A percentile compares a stretch with the other conserved stretches of the same genome.
Conservation (phyloP, 2,888 invertebrate genomes). For the Physocephala rufipes region DNA sequence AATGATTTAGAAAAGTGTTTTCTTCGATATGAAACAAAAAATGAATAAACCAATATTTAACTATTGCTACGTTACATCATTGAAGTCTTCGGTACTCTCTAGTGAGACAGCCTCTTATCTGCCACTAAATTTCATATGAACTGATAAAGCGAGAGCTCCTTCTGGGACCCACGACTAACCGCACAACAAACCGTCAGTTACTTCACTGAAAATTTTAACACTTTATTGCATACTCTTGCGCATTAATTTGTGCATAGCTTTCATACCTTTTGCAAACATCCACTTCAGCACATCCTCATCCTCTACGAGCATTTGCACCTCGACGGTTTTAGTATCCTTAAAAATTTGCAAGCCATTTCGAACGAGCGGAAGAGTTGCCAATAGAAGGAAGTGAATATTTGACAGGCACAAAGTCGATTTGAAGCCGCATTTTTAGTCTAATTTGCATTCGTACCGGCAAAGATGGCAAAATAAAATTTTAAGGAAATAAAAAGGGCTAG, state of each 20-base stretch:
- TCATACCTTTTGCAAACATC: not conserved
- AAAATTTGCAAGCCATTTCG: conserved; percentile 13
- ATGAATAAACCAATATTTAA: too few relatives aligned
- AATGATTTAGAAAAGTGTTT: too few relatives aligned
- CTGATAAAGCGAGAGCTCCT: too few relatives aligned
- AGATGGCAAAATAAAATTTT: not conserved
- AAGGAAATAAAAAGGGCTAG: not conserved
- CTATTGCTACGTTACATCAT: too few relatives aligned
- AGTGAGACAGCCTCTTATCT: too few relatives aligned
- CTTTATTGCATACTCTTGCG: conserved; percentile 21
- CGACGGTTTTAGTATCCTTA: conserved; percentile 9
- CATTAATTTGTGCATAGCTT: conserved; percentile 6
- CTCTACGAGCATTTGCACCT: conserved; percentile 1
- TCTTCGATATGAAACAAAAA: too few relatives aligned
- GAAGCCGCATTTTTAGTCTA: conserved; percentile 35
- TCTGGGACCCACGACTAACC: too few relatives aligned
- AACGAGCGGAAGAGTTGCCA: not conserved
- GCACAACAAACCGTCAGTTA: too few relatives aligned
- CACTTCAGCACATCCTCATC: conserved; percentile 12
- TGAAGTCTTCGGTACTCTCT: too few relatives aligned
- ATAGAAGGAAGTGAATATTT: conserved; percentile 21
- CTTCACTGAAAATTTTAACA: not conserved
- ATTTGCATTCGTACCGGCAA: conserved; percentile 38
- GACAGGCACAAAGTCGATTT: conserved; percentile 39
- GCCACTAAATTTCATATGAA: too few relatives aligned